Conservation (phyloP, 2,888 invertebrate species). For the Antheraea yamamai region DNA sequence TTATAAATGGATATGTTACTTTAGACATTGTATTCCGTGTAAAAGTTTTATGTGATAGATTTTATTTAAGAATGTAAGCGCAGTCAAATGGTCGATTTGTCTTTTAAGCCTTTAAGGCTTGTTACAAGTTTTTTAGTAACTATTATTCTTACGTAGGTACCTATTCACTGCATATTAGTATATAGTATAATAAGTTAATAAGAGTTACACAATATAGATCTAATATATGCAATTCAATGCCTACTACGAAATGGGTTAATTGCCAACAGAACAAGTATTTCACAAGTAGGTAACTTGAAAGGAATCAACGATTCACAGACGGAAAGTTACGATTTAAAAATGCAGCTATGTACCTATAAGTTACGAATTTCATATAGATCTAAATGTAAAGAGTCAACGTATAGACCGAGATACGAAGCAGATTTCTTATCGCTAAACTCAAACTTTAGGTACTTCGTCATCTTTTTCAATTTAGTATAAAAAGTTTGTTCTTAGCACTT, state of each 20-base stretch:
- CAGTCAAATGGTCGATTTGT: constrained; percentile 9
- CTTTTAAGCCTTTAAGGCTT: background rate
- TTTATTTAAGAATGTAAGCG: constrained; percentile 31
- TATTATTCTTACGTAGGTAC: background rate
- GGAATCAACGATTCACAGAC: background rate
- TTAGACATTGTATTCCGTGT: constrained; percentile 40
- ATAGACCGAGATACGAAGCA: background rate
- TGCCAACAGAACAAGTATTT: background rate
- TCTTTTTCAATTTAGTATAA: too few species aligned
- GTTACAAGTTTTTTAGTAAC: background rate
- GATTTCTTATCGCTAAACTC: background rate
- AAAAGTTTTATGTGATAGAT: constrained; percentile 37
- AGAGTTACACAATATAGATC: background rate
- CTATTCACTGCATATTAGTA: background rate
- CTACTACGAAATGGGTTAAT: background rate
- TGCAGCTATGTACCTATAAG: background rate
- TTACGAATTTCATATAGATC: background rate
- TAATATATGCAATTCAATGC: background rate
- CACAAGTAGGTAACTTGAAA: background rate
- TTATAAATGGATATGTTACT: constrained; percentile 70
- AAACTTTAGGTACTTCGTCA: too few species aligned
- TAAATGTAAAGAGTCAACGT: background rate
- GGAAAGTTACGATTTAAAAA: background rate
- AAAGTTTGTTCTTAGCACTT: too few species aligned
- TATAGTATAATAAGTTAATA: background rate